Percentiles rank a stretch among this genome's conserved stretches.
Conservation (phyloP, 2,113 vertebrate genomes). For the Saccopteryx bilineata region DNA sequence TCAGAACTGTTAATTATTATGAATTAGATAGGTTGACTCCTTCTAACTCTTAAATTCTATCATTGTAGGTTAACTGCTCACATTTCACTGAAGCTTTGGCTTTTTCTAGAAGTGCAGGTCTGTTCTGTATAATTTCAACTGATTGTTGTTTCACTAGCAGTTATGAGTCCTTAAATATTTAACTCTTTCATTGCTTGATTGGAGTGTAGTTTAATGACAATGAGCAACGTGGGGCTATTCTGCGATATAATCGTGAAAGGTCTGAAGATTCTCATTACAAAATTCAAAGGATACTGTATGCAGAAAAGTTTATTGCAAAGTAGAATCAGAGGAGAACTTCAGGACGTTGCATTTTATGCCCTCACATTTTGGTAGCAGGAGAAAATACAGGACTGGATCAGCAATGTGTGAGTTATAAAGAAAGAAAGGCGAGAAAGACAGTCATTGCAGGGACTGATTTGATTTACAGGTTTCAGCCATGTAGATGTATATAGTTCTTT, state of each 20-base stretch:
- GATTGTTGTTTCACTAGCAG: constrained; percentile 8
- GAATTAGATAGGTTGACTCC: constrained; percentile 39
- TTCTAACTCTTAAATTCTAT: constrained; percentile 64
- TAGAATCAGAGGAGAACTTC: background rate
- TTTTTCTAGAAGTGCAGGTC: constrained; percentile 47
- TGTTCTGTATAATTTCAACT: constrained; percentile 58
- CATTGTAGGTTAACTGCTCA: constrained; percentile 56
- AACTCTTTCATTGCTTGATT: constrained; percentile 39
- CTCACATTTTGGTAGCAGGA: background rate
- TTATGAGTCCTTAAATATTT: constrained; percentile 56
- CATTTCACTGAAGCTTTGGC: constrained; percentile 50
- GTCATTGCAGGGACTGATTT: background rate
- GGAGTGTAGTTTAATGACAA: constrained; percentile 35
- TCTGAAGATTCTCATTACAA: constrained; percentile 24
- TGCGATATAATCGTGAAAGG: background rate
- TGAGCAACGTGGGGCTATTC: background rate
- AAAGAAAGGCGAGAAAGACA: background rate
- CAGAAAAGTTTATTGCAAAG: constrained; percentile 31
- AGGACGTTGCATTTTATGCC: constrained; percentile 45
- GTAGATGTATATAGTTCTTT: background rate
- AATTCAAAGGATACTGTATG: background rate
- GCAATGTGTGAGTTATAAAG: background rate
- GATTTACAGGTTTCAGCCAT: constrained; percentile 23
- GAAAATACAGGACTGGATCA: constrained; percentile 7
- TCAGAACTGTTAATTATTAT: constrained; percentile 59